A percentile compares a stretch with the other conserved stretches of the same genome.
phyloP scores from a whole-genome alignment of 2,797 vertebrate species.

The Centropyge bicolor region DNA sequence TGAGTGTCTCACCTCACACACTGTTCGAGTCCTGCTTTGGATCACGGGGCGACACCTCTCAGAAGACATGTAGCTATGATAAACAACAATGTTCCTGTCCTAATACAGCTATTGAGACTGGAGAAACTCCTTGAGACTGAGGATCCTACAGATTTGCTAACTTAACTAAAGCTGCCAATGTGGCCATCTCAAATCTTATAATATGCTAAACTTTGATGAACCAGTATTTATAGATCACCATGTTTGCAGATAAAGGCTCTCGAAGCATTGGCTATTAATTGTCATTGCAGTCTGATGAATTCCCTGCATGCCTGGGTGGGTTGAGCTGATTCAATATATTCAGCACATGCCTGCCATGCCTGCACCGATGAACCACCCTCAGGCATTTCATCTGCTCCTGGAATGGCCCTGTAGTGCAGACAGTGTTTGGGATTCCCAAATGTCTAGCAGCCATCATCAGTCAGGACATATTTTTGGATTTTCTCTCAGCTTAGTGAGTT shows the following conservation, averaged over 20 bases:
- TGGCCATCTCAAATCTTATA: background rate
- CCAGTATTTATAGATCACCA: slow-evolving; percentile 3
- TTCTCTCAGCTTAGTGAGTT: slow-evolving; percentile 25
- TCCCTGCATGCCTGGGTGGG: slow-evolving; percentile 30
- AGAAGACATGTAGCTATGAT: slow-evolving; percentile 42
- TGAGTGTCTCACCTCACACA: slow-evolving; percentile 21
- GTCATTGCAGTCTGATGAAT: slow-evolving; percentile 19
- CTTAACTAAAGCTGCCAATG: slow-evolving; percentile 26
- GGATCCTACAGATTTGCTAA: slow-evolving; percentile 20
- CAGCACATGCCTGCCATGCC: slow-evolving; percentile 58
- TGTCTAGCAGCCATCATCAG: slow-evolving; percentile 17
- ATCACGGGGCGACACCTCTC: slow-evolving; percentile 56
- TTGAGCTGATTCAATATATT: slow-evolving; percentile 49
- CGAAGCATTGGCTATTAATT: slow-evolving; percentile 20
- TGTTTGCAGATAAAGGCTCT: slow-evolving; percentile 7
- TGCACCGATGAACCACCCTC: slow-evolving; percentile 21
- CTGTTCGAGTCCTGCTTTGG: slow-evolving; percentile 57
- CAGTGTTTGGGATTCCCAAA: slow-evolving; percentile 44
- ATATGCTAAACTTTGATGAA: background rate
- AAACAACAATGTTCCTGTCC: slow-evolving; percentile 73
- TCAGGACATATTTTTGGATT: slow-evolving; percentile 26
- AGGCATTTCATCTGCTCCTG: slow-evolving; percentile 59
- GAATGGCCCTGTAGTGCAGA: slow-evolving; percentile 33
- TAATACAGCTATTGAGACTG: slow-evolving; percentile 66
- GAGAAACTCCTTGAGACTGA: slow-evolving; percentile 14